Evolutionary conservation across 2,888 invertebrate species (phyloP), one percentile per base, ranked within the genome.

Genomic region (Macrosoma leucophasiata): DNA sequence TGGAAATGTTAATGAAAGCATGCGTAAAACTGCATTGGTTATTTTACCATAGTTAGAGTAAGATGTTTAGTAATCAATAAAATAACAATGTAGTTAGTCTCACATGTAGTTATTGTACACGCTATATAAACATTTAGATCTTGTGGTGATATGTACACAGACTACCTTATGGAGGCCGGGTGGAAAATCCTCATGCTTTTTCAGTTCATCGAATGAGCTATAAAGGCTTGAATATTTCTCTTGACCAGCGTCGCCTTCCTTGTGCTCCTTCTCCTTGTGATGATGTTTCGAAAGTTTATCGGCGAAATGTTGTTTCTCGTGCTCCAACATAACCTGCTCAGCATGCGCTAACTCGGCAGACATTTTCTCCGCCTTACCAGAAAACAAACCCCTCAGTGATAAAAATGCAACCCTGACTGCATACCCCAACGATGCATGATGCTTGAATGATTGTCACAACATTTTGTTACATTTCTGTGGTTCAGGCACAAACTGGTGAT

Each of bases 261-360:
- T 73, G 32, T 72, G 64, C 50, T 65, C 66, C 39, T 58, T 59
- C 33, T 71, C 54, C 13, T 61, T 52, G 50, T 62, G 61, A 41
- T 58, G 66, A 44, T 66, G 66, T 59, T 68, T 62, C 36, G 46
- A 40, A 38, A 50, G 58, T 48, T 77, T 79, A 65, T 71, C 72
- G 33, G 61, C 64, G 63, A 76, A 75, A 68, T 78, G 57, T 46
- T 71, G 68, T 67, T 77, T 79, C 58, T 82, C 82, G 58, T 84
- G 82, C 65, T 67, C 76, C 73, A 69, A 76, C 82, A 84, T 81
- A 74, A 82, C 78, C 79, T 84, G 77, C 73, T 81, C 81, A 28
- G 82, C 82, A 67, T 79, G 81, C 66, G 65, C 77, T 81, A 84
- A 74, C 63, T 81, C 82, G 62, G 69, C 77, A 64, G 81, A 67